phyloP scores from a whole-genome alignment of 1,140 invertebrate species.

The Drosophila novamexicana region DNA sequence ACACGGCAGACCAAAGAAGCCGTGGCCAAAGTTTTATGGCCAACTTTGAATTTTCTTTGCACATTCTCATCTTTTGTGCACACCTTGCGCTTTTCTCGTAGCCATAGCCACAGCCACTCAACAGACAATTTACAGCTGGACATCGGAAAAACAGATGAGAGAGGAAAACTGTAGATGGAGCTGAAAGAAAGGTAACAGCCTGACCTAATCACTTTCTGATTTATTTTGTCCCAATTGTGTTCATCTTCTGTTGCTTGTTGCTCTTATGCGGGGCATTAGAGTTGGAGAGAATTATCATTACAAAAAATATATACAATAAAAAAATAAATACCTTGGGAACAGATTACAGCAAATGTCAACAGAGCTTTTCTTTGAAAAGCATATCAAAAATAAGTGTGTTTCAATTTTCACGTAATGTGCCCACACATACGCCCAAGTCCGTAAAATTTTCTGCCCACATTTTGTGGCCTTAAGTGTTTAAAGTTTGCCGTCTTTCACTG shows the following conservation, averaged over 20 bases:
- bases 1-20: slow-evolving; percentile 61
- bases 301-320: neutral
- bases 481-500: slow-evolving; percentile 50
- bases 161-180: neutral
- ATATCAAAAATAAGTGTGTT: too few species aligned
- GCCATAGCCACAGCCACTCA: slow-evolving; percentile 58
- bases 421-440: slow-evolving; percentile 5
- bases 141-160: slow-evolving; percentile 39
- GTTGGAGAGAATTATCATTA: neutral
- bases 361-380: too few species aligned
- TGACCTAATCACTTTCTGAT: slow-evolving; percentile 79
- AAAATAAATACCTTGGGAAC: too few species aligned
- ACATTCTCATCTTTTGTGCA: slow-evolving; percentile 49
- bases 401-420: too few species aligned
- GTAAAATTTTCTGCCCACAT: slow-evolving; percentile 27
- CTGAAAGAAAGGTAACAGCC: slow-evolving; percentile 3
- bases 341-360: neutral
- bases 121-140: slow-evolving; percentile 77
- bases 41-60: slow-evolving; percentile 72
- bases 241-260: neutral
- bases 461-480: slow-evolving; percentile 56
- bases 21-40: slow-evolving; percentile 76
- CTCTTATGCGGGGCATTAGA: slow-evolving; percentile 5
- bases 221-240: slow-evolving; percentile 62
- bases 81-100: slow-evolving; percentile 40